These are phyloP conservation scores for Mylabris sibirica DNA, from an alignment of 2,888 invertebrate genomes.

Conservation along the genomic window DNA sequence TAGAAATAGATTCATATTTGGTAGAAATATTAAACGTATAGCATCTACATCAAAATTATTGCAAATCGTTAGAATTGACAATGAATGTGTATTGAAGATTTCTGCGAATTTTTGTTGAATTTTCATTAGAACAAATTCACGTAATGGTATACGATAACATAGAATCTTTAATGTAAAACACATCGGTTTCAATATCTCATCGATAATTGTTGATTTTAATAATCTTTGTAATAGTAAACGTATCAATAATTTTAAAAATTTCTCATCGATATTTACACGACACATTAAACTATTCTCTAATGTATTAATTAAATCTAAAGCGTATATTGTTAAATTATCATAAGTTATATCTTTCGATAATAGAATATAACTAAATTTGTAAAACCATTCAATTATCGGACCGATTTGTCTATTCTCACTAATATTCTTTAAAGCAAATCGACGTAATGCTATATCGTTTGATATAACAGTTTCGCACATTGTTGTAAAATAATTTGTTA, in stretches of 20 bases:
- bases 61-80: constrained; percentile 50
- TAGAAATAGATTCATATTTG: constrained; percentile 50
- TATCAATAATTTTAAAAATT: constrained; percentile 60
- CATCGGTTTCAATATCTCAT: constrained; percentile 53
- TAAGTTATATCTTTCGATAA: constrained; percentile 65
- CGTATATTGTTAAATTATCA: constrained; percentile 55
- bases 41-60: constrained; percentile 54
- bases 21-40: constrained; percentile 49
- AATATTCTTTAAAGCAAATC: constrained; percentile 66
- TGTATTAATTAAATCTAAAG: constrained; percentile 67
- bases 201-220: constrained; percentile 46
- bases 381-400: constrained; percentile 68
- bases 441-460: constrained; percentile 63
- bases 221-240: constrained; percentile 55
- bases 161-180: constrained; percentile 53
- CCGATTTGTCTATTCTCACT: constrained; percentile 67
- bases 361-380: constrained; percentile 67
- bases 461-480: constrained; percentile 64
- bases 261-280: constrained; percentile 66
- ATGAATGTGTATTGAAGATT: constrained; percentile 41
- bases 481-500: constrained; percentile 53
- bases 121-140: constrained; percentile 52
- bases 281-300: constrained; percentile 68
- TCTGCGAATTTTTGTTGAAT: constrained; percentile 50
- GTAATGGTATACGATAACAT: constrained; percentile 50